These are phyloP conservation scores for Malthinus flaveolus DNA, from an alignment of 2,888 invertebrate species.

Conservation along the genomic window DNA sequence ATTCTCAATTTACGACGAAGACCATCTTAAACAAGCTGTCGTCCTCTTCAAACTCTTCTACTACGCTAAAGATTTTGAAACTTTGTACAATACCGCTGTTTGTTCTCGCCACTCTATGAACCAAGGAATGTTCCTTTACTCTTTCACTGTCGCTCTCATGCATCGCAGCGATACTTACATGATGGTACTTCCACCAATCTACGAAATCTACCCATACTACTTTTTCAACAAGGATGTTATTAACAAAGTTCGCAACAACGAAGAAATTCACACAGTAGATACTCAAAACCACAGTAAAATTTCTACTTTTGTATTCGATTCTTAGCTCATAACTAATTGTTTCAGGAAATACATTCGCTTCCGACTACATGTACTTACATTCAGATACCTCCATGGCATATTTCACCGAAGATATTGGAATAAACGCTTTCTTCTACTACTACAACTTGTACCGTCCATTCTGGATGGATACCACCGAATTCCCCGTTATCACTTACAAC, in stretches of 20 bases:
- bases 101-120: constrained; percentile 71
- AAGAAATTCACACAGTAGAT: constrained; percentile 53
- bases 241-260: constrained; percentile 65
- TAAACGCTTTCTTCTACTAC: constrained; percentile 69
- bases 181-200: constrained; percentile 68
- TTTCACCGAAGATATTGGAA: constrained; percentile 72
- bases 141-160: constrained; percentile 63
- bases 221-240: constrained; percentile 72
- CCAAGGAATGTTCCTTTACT: constrained; percentile 70
- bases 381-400: constrained; percentile 65
- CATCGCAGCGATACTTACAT: constrained; percentile 67
- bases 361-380: constrained; percentile 56
- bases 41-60: constrained; percentile 69
- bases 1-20: constrained; percentile 64
- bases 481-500: constrained; percentile 59
- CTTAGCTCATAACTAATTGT: background rate
- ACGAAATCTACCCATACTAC: constrained; percentile 73
- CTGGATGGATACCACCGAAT: constrained; percentile 64
- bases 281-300: background rate
- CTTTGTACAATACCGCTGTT: constrained; percentile 70
- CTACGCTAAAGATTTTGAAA: constrained; percentile 71
- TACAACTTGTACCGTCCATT: constrained; percentile 64
- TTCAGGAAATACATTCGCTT: too few relatives aligned
- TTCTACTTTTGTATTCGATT: background rate
- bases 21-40: constrained; percentile 65